Base-by-base conservation (phyloP, 2,888 invertebrate genomes). In the Onthophagus sagittarius region DNA sequence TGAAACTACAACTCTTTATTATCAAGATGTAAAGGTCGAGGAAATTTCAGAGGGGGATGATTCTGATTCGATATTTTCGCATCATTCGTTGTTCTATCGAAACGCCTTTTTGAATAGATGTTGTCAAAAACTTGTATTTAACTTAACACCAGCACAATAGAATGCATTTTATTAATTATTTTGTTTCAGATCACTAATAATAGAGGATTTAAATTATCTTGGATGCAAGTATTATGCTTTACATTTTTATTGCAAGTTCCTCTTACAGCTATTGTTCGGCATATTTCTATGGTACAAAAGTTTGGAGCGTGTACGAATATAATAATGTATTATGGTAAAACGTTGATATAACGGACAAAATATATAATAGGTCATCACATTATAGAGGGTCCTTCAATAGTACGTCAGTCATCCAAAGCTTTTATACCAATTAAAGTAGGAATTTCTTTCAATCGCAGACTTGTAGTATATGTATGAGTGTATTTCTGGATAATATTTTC, bases 251-350 rank as follows among this genome's bases (percentile, higher is more conserved):
- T 73, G 3, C 75, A 75, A 14, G 53, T 73, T n/a, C 75, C 73
- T 5, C 11, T 75, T 7, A 39, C 67, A 9, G 71, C 64, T 63
- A 69, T 73, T 23, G 15, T 62, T 15, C 53, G 64, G 15, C 75
- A 75, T 63, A n/a, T 71, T 33, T 15, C 11, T 3, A 63, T 73
- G 1, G 69, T 75, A 7, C 32, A 67, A 15, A 14, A 39, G 5
- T 75, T 67, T 67, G 75, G 75, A 2, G 71, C 75, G 9, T 2
- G 73, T 75, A 74, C 72, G 72, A 67, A 4, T 5, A n/a, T 31
- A 32, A 15, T 2, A 62, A 14, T 32, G 23, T 15, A 23, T 5
- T n/a, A n/a, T n/a, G n/a, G n/a, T n/a, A n/a, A n/a, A n/a, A n/a
- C n/a, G n/a, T n/a, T n/a, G n/a, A n/a, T n/a, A n/a, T n/a, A n/a